A percentile compares a stretch with the other conserved stretches of the same genome.
phyloP scores from a whole-genome alignment of 2,888 invertebrate species.

The Malacosoma neustria region DNA sequence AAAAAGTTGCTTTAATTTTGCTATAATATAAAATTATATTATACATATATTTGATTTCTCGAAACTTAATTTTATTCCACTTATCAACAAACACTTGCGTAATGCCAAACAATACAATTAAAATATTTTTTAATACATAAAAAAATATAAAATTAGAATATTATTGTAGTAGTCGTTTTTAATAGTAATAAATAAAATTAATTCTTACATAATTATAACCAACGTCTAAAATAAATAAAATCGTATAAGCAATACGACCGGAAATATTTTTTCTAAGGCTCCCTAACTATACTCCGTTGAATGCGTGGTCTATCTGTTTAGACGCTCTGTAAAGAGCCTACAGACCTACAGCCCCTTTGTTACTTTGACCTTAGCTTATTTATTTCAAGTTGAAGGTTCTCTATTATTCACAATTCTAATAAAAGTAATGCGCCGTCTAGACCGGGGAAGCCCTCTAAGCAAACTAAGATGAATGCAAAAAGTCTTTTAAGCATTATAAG shows the following conservation, averaged over 20 bases:
- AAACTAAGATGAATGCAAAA: constrained; percentile 37
- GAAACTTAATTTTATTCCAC: no score
- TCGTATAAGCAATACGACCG: constrained; percentile 5
- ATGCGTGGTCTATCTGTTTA: constrained; percentile 52
- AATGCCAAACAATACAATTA: no score
- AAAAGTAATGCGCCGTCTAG: constrained; percentile 52
- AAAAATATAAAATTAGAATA: no score
- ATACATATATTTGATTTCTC: no score
- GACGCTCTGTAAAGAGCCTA: constrained; percentile 42
- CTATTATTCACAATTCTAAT: constrained; percentile 32
- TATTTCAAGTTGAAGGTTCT: constrained; percentile 67
- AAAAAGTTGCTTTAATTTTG: no score
- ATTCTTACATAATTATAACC: no score
- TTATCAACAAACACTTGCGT: no score
- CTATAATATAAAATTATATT: no score
- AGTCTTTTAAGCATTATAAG: neutral
- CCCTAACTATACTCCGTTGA: constrained; percentile 26
- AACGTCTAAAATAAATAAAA: neutral
- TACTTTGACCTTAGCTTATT: constrained; percentile 58
- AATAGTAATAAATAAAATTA: no score
- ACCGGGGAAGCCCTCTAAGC: constrained; percentile 45
- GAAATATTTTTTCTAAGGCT: constrained; percentile 20
- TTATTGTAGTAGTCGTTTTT: no score
- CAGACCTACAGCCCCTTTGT: constrained; percentile 30
- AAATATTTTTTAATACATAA: no score